Conservation (phyloP, 2,113 vertebrate species). For the Sinocyclocheilus maitianheensis region DNA sequence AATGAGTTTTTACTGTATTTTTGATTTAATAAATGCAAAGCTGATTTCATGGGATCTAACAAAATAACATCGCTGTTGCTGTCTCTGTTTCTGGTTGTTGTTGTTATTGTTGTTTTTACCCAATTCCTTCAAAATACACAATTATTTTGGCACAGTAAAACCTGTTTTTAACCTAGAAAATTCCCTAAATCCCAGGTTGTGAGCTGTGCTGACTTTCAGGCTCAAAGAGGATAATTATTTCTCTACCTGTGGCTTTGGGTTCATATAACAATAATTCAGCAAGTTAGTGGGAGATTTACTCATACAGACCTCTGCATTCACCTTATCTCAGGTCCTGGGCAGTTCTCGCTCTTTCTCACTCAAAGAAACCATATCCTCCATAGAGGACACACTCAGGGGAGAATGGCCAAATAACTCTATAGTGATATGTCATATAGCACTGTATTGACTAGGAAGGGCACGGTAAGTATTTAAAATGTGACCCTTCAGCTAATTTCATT, state of each 20-base stretch:
- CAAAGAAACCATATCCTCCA: conserved; percentile 6
- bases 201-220: conserved; percentile 18
- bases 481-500: conserved; percentile 54
- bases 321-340: conserved; percentile 29
- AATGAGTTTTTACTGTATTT: too few species aligned
- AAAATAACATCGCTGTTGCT: too few species aligned
- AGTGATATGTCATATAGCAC: conserved; percentile 41
- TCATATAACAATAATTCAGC: not conserved
- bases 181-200: conserved; percentile 10
- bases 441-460: conserved; percentile 40
- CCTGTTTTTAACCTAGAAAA: not conserved
- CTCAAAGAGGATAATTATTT: conserved; percentile 27
- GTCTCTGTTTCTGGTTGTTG: too few species aligned
- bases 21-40: too few species aligned
- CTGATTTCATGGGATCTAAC: too few species aligned
- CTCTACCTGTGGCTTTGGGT: conserved; percentile 27
- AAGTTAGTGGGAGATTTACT: conserved; percentile 14
- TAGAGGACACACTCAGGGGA: conserved; percentile 25
- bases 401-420: conserved; percentile 10
- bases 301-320: not conserved
- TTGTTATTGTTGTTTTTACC: not conserved
- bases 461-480: conserved; percentile 49
- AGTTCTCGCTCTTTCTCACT: not conserved
- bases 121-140: not conserved
- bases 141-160: conserved; percentile 2